A percentile compares a stretch with the other conserved stretches of the same genome.
phyloP scores from a whole-genome alignment of 2,888 invertebrate genomes.

The Orthosia cruda region DNA sequence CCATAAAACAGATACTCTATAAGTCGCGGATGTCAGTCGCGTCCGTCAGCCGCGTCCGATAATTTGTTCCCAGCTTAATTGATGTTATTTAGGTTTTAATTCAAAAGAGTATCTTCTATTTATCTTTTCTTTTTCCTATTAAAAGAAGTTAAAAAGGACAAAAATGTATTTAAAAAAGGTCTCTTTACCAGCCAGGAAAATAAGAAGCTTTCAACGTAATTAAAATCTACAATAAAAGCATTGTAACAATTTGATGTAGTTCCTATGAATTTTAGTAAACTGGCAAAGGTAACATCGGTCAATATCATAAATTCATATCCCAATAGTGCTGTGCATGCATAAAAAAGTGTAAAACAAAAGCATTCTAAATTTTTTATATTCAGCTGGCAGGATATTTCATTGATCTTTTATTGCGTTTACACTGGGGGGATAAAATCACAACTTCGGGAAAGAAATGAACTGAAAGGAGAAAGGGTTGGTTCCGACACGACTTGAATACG shows the following conservation, averaged over 20 bases:
- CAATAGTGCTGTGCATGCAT: slow-evolving; percentile 8
- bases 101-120: neutral
- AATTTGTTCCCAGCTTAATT: too few relatives aligned
- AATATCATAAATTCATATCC: slow-evolving; percentile 23
- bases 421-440: slow-evolving; percentile 84
- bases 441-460: slow-evolving; percentile 86
- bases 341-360: slow-evolving; percentile 58
- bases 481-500: slow-evolving; percentile 82
- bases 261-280: neutral
- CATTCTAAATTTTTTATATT: slow-evolving; percentile 60
- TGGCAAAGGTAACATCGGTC: neutral
- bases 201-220: neutral
- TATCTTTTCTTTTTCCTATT: neutral
- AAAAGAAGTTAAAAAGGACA: too few relatives aligned
- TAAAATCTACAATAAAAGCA: too few relatives aligned
- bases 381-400: slow-evolving; percentile 73
- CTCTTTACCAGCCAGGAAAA: neutral
- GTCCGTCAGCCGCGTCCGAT: too few relatives aligned
- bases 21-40: too few relatives aligned
- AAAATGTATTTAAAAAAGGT: neutral
- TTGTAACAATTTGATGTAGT: too few relatives aligned
- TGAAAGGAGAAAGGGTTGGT: slow-evolving; percentile 86
- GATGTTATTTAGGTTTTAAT: neutral
- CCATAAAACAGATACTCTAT: too few relatives aligned
- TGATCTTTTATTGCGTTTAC: slow-evolving; percentile 83